A percentile compares a stretch with the other conserved stretches of the same genome.
Evolutionary conservation across 2,888 invertebrate genomes (phyloP).

Genomic region (Orthosia gothica): DNA sequence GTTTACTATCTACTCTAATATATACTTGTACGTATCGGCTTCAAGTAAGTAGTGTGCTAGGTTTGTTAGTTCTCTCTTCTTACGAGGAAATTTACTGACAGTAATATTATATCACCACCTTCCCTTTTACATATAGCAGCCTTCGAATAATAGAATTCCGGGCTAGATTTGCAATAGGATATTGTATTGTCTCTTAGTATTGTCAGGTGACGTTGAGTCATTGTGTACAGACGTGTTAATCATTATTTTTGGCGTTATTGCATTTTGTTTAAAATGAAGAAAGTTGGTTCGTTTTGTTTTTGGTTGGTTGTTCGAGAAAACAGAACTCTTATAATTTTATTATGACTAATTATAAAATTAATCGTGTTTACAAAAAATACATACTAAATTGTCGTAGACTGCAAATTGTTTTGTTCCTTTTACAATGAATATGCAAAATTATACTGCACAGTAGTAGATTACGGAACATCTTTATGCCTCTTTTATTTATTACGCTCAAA

Average conservation of each 20-base stretch:
- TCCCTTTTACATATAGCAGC: slow-evolving; percentile 17
- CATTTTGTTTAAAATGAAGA: not conserved
- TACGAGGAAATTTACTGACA: not conserved
- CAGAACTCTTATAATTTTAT: no score
- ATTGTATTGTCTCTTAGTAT: slow-evolving; percentile 33
- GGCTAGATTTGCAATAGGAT: slow-evolving; percentile 33
- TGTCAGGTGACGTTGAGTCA: slow-evolving; percentile 24
- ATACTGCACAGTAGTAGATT: slow-evolving; percentile 7
- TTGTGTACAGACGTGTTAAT: slow-evolving; percentile 12
- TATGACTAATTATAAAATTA: not conserved
- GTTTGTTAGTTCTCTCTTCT: not conserved
- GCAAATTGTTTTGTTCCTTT: slow-evolving; percentile 3
- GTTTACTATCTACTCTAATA: not conserved
- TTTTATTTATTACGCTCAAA: slow-evolving; percentile 33
- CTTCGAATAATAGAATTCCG: slow-evolving; percentile 20
- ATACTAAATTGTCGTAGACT: not conserved
- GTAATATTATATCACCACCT: slow-evolving; percentile 2
- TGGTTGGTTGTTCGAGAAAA: not conserved
- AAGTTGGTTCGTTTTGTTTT: not conserved
- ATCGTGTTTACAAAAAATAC: not conserved
- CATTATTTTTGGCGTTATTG: slow-evolving; percentile 24
- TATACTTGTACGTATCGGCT: not conserved
- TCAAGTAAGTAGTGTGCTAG: not conserved
- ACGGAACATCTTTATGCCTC: slow-evolving; percentile 19
- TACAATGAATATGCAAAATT: slow-evolving; percentile 13